These are phyloP conservation scores for Lepidonotus clava DNA, from an alignment of 2,888 invertebrate species.

Conservation along the genomic window DNA sequence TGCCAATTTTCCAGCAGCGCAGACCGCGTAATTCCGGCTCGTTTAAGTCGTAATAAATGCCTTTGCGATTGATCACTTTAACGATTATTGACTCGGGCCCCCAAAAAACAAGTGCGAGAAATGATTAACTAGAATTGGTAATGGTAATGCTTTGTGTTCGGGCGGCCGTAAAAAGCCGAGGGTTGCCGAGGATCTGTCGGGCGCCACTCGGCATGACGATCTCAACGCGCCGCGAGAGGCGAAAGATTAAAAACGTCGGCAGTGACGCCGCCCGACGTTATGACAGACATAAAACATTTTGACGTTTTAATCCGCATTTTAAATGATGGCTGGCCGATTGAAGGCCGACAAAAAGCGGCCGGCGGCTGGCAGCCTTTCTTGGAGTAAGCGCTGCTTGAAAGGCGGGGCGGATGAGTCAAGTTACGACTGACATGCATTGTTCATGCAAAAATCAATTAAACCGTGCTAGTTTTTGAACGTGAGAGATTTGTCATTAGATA, in stretches of 20 bases:
- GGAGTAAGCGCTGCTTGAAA: constrained; percentile 8
- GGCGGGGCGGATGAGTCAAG: constrained; percentile 24
- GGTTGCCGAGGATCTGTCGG: constrained; percentile 23
- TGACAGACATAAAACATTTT: constrained; percentile 28
- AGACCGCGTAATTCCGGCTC: not conserved
- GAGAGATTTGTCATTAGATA: constrained; percentile 31
- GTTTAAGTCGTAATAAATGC: constrained; percentile 31
- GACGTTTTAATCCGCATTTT: constrained; percentile 28
- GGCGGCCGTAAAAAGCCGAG: not conserved
- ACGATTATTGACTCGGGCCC: not conserved
- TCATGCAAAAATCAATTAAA: constrained; percentile 31
- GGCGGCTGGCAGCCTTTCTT: constrained; percentile 7
- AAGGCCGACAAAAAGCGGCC: not conserved
- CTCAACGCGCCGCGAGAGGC: constrained; percentile 26
- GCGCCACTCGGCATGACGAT: constrained; percentile 9
- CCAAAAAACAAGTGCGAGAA: constrained; percentile 10
- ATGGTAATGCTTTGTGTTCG: constrained; percentile 24
- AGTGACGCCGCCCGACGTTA: constrained; percentile 17
- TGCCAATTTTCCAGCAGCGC: not conserved
- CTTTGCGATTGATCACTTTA: constrained; percentile 28
- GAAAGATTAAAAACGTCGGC: constrained; percentile 11
- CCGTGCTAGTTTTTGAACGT: constrained; percentile 24
- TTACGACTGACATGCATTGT: constrained; percentile 28
- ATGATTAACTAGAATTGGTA: constrained; percentile 31
- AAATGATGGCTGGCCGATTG: constrained; percentile 20